Percentiles rank a stretch among this genome's conserved stretches.
Conservation (phyloP, 2,113 vertebrate genomes). For the Oenanthe melanoleuca region DNA sequence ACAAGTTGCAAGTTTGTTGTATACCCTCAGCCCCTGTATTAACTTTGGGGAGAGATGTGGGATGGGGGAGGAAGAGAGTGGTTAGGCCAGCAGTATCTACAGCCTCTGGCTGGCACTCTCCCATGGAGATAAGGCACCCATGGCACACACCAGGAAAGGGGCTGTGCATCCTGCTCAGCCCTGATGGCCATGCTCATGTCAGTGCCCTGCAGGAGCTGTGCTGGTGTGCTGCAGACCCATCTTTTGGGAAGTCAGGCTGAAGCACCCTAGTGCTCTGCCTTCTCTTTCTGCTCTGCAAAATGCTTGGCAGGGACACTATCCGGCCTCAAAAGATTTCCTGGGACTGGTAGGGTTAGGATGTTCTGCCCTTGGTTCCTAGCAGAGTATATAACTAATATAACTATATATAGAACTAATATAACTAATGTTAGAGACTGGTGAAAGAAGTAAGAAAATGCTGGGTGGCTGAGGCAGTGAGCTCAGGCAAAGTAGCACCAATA, state of each 20-base stretch:
- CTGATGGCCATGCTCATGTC: fast-evolving
- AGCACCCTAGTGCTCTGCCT: fast-evolving
- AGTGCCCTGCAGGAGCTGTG: neutral
- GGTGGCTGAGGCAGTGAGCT: neutral
- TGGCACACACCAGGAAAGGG: neutral
- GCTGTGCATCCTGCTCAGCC: neutral
- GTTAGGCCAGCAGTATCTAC: neutral
- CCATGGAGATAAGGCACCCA: neutral
- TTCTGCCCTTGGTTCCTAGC: neutral
- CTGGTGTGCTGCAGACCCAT: neutral
- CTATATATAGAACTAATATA: neutral
- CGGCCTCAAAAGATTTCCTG: neutral
- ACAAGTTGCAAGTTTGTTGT: fast-evolving
- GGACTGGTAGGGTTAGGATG: neutral
- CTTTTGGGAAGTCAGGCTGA: neutral
- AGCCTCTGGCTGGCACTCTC: neutral
- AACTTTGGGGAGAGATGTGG: neutral
- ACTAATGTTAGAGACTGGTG: neutral
- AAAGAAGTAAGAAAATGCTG: neutral
- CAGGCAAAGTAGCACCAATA: neutral
- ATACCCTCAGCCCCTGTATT: fast-evolving
- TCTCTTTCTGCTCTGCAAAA: fast-evolving
- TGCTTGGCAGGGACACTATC: fast-evolving
- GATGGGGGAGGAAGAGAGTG: neutral
- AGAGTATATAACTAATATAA: neutral